A percentile compares a stretch with the other conserved stretches of the same genome.
phyloP scores from a whole-genome alignment of 2,888 invertebrate species.

The Tipula lateralis region DNA sequence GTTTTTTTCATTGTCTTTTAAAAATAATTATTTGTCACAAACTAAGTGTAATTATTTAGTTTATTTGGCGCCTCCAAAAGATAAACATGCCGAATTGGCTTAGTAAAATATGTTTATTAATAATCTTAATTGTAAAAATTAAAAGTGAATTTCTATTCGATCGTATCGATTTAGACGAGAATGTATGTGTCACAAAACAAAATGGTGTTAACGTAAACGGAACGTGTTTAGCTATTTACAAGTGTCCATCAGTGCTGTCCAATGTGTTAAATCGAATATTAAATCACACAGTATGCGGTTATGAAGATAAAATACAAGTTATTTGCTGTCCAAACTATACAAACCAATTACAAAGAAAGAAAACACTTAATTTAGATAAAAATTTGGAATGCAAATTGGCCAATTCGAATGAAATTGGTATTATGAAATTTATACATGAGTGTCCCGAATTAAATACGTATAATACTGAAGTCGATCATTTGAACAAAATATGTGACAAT shows the following conservation, averaged over 20 bases:
- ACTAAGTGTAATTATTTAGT: no score
- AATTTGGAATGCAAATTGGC: not conserved
- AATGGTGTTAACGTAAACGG: not conserved
- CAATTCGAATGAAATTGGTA: not conserved
- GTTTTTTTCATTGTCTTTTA: no score
- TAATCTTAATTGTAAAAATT: no score
- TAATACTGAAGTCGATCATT: not conserved
- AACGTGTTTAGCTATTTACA: not conserved
- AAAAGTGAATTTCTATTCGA: no score
- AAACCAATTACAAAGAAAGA: not conserved
- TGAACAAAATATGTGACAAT: not conserved
- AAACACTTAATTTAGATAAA: not conserved
- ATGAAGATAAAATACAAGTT: not conserved
- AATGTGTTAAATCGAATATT: not conserved
- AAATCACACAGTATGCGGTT: not conserved
- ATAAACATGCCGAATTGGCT: no score
- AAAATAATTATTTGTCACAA: no score
- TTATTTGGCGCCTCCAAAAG: no score
- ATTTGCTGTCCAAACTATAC: not conserved
- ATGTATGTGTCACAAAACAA: not conserved
- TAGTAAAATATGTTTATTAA: no score
- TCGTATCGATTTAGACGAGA: no score
- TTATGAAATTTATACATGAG: not conserved
- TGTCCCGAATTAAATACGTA: not conserved
- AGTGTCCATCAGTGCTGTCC: not conserved